Conservation (phyloP, 2,797 vertebrate genomes). For the Apodemus agrarius region DNA sequence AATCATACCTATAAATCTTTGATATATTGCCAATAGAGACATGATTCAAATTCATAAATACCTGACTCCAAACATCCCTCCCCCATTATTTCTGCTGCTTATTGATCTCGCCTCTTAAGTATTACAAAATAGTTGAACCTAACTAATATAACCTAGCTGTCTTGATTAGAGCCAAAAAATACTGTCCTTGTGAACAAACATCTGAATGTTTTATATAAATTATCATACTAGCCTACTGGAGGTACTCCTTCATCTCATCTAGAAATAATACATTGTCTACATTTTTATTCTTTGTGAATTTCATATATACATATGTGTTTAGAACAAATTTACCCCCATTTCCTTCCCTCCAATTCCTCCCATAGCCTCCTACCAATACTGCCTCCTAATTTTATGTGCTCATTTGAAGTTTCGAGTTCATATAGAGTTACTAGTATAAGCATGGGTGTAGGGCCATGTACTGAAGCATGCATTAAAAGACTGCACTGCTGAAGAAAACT, state of each 20-base stretch:
- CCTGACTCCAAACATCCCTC: constrained; percentile 32
- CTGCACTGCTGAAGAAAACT: background rate
- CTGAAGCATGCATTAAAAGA: background rate
- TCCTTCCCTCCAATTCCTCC: background rate
- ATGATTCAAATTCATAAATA: constrained; percentile 48
- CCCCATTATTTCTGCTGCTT: background rate
- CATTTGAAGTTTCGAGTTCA: background rate
- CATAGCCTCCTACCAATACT: background rate
- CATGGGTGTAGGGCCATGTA: background rate
- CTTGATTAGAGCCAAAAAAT: constrained; percentile 9
- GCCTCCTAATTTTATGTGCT: background rate
- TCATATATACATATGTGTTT: background rate
- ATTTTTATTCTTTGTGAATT: background rate
- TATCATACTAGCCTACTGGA: constrained; percentile 25
- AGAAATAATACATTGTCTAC: constrained; percentile 28
- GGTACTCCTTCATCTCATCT: background rate
- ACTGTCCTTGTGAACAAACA: constrained; percentile 30
- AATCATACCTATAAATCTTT: constrained; percentile 25
- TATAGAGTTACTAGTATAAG: background rate
- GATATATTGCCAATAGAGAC: background rate
- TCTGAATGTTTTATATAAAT: constrained; percentile 26
- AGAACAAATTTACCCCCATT: background rate
- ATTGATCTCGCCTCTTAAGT: background rate
- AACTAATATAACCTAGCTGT: background rate
- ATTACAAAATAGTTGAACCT: constrained; percentile 22